A percentile compares a stretch with the other conserved stretches of the same genome.
Evolutionary conservation across 2,113 vertebrate genomes (phyloP).

Genomic region (Corythornis vintsioides): DNA sequence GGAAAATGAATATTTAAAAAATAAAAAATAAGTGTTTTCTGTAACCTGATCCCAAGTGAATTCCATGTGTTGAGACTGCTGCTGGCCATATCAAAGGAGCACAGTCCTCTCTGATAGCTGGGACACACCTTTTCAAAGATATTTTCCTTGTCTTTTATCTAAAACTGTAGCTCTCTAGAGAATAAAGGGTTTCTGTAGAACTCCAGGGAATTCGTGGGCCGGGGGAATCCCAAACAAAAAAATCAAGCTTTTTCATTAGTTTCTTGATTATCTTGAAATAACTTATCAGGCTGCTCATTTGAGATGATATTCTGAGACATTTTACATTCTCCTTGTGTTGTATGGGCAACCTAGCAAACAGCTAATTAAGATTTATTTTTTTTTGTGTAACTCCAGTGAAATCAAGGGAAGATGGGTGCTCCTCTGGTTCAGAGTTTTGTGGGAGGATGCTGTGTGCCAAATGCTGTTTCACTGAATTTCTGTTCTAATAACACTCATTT

Average conservation of each 20-base stretch:
- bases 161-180: neutral
- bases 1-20: neutral
- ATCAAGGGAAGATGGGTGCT: neutral
- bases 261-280: neutral
- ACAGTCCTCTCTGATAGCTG: conserved; percentile 5
- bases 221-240: neutral
- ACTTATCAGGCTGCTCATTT: neutral
- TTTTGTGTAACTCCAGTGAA: neutral
- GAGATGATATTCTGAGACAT: neutral
- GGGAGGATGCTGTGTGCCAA: neutral
- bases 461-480: neutral
- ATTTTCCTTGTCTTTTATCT: neutral
- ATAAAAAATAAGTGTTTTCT: neutral
- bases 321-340: neutral
- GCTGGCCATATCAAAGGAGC: neutral
- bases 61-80: neutral
- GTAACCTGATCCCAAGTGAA: neutral
- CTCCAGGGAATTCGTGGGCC: neutral
- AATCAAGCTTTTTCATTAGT: neutral
- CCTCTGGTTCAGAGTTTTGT: neutral
- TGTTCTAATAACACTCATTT: neutral
- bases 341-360: neutral
- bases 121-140: neutral
- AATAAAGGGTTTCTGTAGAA: neutral
- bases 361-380: neutral